These are phyloP conservation scores for Pachymerium ferrugineum DNA, from an alignment of 2,888 invertebrate species.

Conservation along the genomic window DNA sequence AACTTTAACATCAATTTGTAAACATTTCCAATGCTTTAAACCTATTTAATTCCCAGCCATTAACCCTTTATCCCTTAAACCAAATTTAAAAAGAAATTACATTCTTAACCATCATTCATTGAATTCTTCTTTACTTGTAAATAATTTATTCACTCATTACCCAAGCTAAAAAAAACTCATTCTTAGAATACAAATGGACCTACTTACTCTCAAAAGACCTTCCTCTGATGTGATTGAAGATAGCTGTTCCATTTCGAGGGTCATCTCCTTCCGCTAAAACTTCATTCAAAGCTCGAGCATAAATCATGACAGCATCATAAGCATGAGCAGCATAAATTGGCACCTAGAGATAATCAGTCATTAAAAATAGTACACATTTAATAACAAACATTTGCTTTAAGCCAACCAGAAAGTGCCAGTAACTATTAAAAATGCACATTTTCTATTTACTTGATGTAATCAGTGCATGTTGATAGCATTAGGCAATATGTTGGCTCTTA, in stretches of 20 bases:
- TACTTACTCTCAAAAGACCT: constrained; percentile 80
- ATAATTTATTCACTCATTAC: no score
- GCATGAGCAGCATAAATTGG: constrained; percentile 88
- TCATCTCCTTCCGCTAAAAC: constrained; percentile 53
- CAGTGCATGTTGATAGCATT: no score
- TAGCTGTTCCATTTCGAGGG: constrained; percentile 73
- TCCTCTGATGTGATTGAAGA: constrained; percentile 78
- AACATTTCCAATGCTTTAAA: no score
- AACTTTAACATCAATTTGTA: no score
- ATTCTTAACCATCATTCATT: no score
- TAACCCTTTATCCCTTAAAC: no score
- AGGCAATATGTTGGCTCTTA: no score
- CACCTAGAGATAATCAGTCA: constrained; percentile 53
- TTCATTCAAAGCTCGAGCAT: constrained; percentile 76
- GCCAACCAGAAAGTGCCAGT: no score
- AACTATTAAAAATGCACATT: neutral
- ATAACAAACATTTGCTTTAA: neutral
- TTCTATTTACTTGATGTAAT: neutral
- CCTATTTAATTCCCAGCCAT: no score
- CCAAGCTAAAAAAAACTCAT: constrained; percentile 32
- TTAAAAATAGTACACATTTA: neutral
- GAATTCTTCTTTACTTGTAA: no score
- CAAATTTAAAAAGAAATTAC: no score
- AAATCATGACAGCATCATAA: constrained; percentile 89
- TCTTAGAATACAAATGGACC: neutral